Evolutionary conservation across 1,140 invertebrate species (phyloP), one percentile per base, ranked within the genome.

Genomic region (Goniozus legneri): DNA sequence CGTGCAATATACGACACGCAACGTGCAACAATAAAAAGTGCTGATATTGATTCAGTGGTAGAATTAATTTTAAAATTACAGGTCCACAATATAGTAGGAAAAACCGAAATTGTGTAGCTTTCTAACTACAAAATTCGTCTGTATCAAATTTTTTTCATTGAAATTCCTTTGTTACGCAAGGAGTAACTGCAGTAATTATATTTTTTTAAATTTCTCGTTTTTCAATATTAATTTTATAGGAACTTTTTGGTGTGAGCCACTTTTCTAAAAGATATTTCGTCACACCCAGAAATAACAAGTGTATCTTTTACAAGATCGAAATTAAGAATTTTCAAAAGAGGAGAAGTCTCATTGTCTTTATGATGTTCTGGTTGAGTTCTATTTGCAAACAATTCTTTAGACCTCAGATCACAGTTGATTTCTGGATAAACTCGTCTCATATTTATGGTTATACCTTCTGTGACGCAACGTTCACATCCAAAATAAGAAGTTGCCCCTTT

Each of bases 241-340:
- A 8, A 35, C 15, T 45, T 24, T 34, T 35, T 4, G 30, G 37
- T 13, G 14, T 16, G 16, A 42, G 36, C 44, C 27, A 47, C 31
- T 48, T 48, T 32, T 41, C 32, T 3, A 56, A 15, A 13, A 52
- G 8, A 6, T 8, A 16, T 14, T 44, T 37, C 44, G 51, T 56
- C 3, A 52, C 24, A 10, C 54, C 45, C 21, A 39, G 12, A 18
- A 20, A 52, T 8, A 55, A 30, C 10, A 52, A 20, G 27, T 56
- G 49, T 49, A 56, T 56, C 37, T 1, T 27, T 27, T 3, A 50
- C 35, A 10, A 45, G 35, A 35, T 50, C 38, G 32, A 54, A 54
- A 33, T 35, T 32, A 10, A 30, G 42, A 6, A 54, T 41, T 18
- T 44, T 21, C 10, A 47, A 37, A 8, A 54, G 24, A 4, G 52